phyloP scores from a whole-genome alignment of 2,113 vertebrate genomes.

The Polyodon spathula region DNA sequence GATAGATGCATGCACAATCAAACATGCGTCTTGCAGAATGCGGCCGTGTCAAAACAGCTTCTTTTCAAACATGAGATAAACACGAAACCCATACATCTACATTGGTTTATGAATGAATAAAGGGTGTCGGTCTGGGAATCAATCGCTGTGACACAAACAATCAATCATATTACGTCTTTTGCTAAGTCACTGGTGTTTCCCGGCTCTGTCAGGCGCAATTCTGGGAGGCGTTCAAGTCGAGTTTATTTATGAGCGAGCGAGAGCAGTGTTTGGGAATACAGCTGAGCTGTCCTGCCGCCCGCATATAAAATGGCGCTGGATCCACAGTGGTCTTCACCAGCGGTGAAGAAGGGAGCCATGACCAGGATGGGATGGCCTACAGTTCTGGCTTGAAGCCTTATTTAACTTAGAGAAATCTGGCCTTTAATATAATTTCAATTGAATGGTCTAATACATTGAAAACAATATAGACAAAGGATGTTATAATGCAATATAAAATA shows the following conservation, averaged over 20 bases:
- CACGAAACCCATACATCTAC: constrained; percentile 28
- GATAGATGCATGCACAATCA: too few species aligned
- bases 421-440: too few species aligned
- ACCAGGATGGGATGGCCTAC: too few species aligned
- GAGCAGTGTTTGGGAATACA: background rate
- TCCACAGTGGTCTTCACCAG: constrained; percentile 63
- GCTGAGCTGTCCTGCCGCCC: constrained; percentile 21
- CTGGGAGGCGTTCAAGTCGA: constrained; percentile 21
- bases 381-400: too few species aligned
- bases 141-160: constrained; percentile 30
- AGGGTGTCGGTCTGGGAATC: constrained; percentile 31
- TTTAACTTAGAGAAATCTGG: too few species aligned
- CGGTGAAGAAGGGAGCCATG: constrained; percentile 66
- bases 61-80: constrained; percentile 12
- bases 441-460: too few species aligned
- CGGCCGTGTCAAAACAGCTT: constrained; percentile 2
- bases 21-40: too few species aligned
- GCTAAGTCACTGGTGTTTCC: constrained; percentile 27
- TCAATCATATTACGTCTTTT: constrained; percentile 36
- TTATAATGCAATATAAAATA: too few species aligned
- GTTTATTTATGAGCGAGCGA: background rate
- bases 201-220: constrained; percentile 22
- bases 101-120: constrained; percentile 27
- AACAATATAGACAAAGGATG: too few species aligned
- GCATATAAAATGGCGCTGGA: constrained; percentile 74